Evolutionary conservation across 2,797 vertebrate species (phyloP).

Genomic region (Danio aesculapii): DNA sequence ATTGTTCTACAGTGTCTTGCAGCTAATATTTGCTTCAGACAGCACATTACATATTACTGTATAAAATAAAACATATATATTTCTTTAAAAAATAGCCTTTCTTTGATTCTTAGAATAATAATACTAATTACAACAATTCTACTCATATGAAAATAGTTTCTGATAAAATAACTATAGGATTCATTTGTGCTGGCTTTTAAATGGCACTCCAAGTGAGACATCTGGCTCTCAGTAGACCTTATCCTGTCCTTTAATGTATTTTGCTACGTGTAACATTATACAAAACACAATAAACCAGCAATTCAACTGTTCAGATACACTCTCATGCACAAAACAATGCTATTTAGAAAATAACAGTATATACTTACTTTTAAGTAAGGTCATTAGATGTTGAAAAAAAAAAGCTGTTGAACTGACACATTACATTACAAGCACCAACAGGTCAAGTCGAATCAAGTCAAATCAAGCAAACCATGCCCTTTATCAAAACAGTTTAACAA

Average conservation of each 20-base stretch:
- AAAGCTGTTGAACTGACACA: not conserved
- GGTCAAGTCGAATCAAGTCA: not conserved
- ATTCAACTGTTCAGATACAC: not conserved
- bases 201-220: constrained; percentile 19
- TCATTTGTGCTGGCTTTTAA: constrained; percentile 5
- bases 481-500: not conserved
- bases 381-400: not conserved
- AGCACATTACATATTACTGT: not conserved
- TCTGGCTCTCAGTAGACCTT: constrained; percentile 6
- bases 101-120: constrained; percentile 1
- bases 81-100: not conserved
- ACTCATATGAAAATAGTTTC: not conserved
- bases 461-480: not conserved
- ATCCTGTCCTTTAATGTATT: not conserved
- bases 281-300: not conserved
- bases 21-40: not conserved
- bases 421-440: not conserved
- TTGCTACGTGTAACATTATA: not conserved
- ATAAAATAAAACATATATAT: not conserved
- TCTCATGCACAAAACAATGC: not conserved
- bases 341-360: not conserved
- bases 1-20: not conserved
- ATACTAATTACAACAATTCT: constrained; percentile 6
- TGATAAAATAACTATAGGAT: not conserved
- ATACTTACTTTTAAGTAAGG: not conserved